phyloP scores from a whole-genome alignment of 2,888 invertebrate species.

The Cybosia mesomella region DNA sequence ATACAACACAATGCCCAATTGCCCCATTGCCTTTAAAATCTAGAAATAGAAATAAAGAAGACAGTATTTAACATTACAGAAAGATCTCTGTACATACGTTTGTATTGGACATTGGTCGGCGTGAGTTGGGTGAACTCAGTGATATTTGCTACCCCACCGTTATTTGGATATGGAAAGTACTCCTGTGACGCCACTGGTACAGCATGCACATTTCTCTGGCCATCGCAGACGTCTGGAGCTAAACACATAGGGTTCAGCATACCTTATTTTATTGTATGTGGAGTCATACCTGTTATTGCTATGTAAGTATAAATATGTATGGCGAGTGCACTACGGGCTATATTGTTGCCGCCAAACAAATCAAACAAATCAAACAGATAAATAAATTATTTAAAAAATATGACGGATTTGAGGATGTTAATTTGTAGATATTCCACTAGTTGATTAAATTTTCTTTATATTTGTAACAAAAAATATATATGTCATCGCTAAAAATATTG shows the following conservation, averaged over 20 bases:
- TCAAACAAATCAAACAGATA: too few species aligned
- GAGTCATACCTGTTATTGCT: slow-evolving; percentile 75
- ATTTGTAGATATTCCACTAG: too few species aligned
- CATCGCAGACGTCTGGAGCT: slow-evolving; percentile 69
- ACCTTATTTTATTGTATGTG: slow-evolving; percentile 77
- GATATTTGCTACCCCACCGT: slow-evolving; percentile 79
- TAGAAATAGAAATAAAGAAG: neutral
- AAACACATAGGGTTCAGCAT: slow-evolving; percentile 79
- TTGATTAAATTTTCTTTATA: too few species aligned
- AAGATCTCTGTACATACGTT: slow-evolving; percentile 72
- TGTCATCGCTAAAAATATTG: too few species aligned
- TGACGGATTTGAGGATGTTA: too few species aligned
- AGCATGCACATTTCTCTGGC: slow-evolving; percentile 81
- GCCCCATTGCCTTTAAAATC: too few species aligned
- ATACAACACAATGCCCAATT: too few species aligned
- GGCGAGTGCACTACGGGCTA: too few species aligned
- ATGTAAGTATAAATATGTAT: slow-evolving; percentile 73
- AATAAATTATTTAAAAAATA: too few species aligned
- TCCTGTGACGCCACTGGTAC: slow-evolving; percentile 84
- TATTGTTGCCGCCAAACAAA: too few species aligned
- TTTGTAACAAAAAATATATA: too few species aligned
- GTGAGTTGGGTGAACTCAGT: slow-evolving; percentile 77
- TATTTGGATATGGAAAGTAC: slow-evolving; percentile 82
- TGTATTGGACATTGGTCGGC: slow-evolving; percentile 78
- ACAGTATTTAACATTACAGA: slow-evolving; percentile 65